Conservation (phyloP, 1,140 invertebrate species). For the Oryctes rhinoceros region DNA sequence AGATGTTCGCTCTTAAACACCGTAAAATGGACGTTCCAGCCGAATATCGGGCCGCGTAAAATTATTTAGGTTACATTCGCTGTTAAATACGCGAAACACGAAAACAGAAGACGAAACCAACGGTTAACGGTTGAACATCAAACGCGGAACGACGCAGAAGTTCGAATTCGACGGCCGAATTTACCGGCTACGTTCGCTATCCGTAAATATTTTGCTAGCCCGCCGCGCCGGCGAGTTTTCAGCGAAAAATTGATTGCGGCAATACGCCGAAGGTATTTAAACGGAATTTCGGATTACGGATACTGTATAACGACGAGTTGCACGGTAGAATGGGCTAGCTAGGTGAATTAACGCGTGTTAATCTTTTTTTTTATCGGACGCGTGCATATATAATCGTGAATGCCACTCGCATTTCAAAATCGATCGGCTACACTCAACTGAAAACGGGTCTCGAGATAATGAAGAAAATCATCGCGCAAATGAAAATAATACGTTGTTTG, state of each 20-base stretch:
- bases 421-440: too few relatives aligned
- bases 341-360: background rate
- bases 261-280: background rate
- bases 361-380: background rate
- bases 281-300: background rate
- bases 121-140: background rate
- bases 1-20: background rate
- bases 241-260: background rate
- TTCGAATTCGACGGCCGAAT: background rate
- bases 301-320: background rate
- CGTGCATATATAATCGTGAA: background rate
- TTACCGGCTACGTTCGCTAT: background rate
- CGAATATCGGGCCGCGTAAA: background rate
- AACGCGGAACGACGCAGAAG: background rate
- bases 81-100: background rate
- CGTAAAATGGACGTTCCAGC: background rate
- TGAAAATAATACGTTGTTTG: too few relatives aligned
- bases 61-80: slow-evolving; percentile 4
- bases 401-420: too few relatives aligned
- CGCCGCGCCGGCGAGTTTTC: background rate
- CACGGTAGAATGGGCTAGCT: background rate
- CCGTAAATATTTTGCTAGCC: background rate
- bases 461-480: too few relatives aligned
- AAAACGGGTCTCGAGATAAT: too few relatives aligned
- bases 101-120: background rate